Percentiles rank a stretch among this genome's conserved stretches.
Conservation (phyloP, 2,113 vertebrate genomes). For the Chascanopsetta lugubris region DNA sequence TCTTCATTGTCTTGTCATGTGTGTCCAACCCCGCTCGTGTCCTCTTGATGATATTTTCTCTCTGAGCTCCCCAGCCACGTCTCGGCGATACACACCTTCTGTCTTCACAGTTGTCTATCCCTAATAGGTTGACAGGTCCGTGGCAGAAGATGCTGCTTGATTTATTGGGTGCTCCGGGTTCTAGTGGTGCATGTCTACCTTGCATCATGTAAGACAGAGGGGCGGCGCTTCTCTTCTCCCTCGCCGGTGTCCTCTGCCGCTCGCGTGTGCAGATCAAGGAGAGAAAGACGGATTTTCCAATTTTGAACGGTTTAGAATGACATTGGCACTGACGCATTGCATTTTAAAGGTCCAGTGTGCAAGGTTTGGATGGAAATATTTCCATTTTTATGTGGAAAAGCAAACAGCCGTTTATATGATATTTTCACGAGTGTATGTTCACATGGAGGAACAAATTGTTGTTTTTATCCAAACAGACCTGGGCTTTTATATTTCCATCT, state of each 20-base stretch:
- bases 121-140: constrained; percentile 75
- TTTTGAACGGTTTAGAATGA: not conserved
- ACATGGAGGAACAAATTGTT: no score
- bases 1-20: constrained; percentile 39
- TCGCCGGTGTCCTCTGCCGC: constrained; percentile 27
- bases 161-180: constrained; percentile 76
- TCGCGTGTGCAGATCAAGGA: constrained; percentile 5
- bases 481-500: no score
- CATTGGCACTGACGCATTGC: not conserved
- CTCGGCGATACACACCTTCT: constrained; percentile 63
- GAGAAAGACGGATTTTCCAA: constrained; percentile 4
- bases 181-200: constrained; percentile 69
- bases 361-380: no score
- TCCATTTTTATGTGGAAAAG: no score
- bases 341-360: no score
- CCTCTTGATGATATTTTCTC: constrained; percentile 43
- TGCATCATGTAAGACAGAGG: constrained; percentile 58
- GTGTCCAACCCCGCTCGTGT: constrained; percentile 38
- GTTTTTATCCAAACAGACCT: no score
- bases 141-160: constrained; percentile 72
- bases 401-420: no score
- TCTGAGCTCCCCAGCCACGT: constrained; percentile 44
- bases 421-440: no score
- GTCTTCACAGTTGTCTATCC: constrained; percentile 69
- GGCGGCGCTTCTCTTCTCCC: constrained; percentile 47